Base-by-base conservation (phyloP, 35 echinoderm and acorn worm genomes). In the Heliocidaris erythrogramma region DNA sequence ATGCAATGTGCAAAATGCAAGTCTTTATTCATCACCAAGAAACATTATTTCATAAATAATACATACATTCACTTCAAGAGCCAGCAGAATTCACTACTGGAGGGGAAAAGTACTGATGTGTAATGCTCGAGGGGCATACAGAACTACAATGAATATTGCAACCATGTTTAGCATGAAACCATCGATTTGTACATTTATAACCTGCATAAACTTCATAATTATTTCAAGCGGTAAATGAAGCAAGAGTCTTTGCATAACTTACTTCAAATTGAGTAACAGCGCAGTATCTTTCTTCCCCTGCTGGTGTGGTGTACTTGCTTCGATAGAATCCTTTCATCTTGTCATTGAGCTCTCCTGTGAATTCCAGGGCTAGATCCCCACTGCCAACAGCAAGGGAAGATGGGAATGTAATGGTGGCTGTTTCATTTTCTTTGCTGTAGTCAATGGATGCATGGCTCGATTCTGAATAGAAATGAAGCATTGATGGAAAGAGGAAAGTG, bases 241-340 rank as follows among this genome's bases (percentile, higher is more conserved):
- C 52, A 11, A 56, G 52, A 56, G 52, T 0, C 49, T 52, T 56
- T 56, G 65, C 86, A 29, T 89, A 32, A 32, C 90, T 9, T 86
- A 99, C 98, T 95, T 99, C 98, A 97, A 99, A 99, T 86, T 99
- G 98, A 47, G 98, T 99, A 14, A 99, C 98, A 52, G 98, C 98
- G 94, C 98, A 99, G 94, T 50, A 92, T 49, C 97, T 88, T 87
- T 97, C 97, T 86, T 99, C 94, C 30, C 98, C 98, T 61, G 87
- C 93, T 31, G 97, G 96, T 49, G 97, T 93, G 85, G 89, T 95
- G 87, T 99, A 99, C 85, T 97, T 97, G 93, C 98, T 97, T 4
- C 98, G 50, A 92, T 99, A 99, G 96, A 99, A 99, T 4, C 98
- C 98, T 86, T 99, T 99, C 98, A 99, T 99, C 88, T 99, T 99